Conservation (phyloP, 1,140 invertebrate species). For the Papilio polytes region DNA sequence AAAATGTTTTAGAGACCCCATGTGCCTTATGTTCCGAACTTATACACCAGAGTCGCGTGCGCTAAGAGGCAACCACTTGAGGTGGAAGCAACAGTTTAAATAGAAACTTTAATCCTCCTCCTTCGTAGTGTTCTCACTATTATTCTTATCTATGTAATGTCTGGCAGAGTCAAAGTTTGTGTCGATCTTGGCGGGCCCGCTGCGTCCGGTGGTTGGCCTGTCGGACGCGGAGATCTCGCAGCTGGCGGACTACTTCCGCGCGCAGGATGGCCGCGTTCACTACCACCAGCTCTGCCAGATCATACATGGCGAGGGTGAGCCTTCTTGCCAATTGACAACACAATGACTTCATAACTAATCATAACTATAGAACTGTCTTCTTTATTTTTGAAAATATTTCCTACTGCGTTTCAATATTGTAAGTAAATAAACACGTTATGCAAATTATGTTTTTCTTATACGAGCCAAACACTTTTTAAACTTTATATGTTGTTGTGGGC, state of each 20-base stretch:
- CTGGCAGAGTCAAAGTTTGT: constrained; percentile 88
- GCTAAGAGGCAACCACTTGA: background rate
- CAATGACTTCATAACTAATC: background rate
- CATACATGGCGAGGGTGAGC: constrained; percentile 85
- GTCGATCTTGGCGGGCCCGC: constrained; percentile 86
- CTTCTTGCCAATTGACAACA: background rate
- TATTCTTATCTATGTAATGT: background rate
- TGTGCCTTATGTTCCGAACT: no score
- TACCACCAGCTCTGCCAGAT: constrained; percentile 89
- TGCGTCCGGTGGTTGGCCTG: constrained; percentile 86
- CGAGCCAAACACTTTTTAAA: background rate
- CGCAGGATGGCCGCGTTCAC: constrained; percentile 88
- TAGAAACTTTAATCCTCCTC: no score
- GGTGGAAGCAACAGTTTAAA: no score
- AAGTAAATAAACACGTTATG: background rate
- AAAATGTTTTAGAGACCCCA: no score
- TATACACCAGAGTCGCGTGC: no score
- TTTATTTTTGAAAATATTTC: no score
- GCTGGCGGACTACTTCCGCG: constrained; percentile 89
- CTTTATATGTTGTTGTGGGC: background rate
- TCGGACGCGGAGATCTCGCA: constrained; percentile 88
- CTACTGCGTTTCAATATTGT: background rate
- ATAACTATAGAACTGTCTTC: no score
- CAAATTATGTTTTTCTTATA: background rate
- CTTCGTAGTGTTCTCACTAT: no score